Base-by-base conservation (phyloP, 2,797 vertebrate genomes). In the Schizopygopsis malacanthus region DNA sequence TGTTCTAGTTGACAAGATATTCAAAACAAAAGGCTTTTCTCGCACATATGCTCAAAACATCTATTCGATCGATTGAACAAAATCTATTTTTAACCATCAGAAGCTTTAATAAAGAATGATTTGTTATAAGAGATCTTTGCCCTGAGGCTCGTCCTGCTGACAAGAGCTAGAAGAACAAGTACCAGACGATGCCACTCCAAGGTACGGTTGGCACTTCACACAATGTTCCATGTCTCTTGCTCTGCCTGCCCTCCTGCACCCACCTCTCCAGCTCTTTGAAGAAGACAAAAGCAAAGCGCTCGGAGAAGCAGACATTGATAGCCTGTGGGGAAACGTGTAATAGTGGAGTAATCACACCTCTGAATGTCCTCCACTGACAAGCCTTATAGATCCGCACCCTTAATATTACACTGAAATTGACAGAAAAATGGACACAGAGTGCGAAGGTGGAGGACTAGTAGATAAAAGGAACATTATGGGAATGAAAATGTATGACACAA, bases 251-350 rank as follows among this genome's bases (percentile, higher is more conserved):
- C 65, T 67, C 45, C 71, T 41, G 20, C 73, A 72, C 65, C n/a
- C 37, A 82, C 50, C 70, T 79, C 37, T 6, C 20, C 43, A 41
- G 81, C 91, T 91, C 89, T 92, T 92, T 94, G 94, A 95, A 94
- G 92, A 92, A 93, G 92, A 93, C 92, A 93, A 92, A 93, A 94
- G 95, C 92, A 94, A 94, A 94, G 93, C 92, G 89, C 90, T 91
- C 90, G 87, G 86, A 89, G 93, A 88, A 91, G 92, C 92, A 88
- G 91, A 90, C 93, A 94, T 94, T 88, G 92, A 94, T 93, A 90
- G 92, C 92, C 91, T 67, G 5, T 79, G 73, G 90, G 93, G 88
- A 94, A 93, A 94, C 90, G 90, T 93, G 90, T 94, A 93, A 94
- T 92, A 91, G 92, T 90, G 91, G 93, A 92, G 92, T 93, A 95